Conservation (phyloP, 2,113 vertebrate genomes). For the Bombycilla garrulus region DNA sequence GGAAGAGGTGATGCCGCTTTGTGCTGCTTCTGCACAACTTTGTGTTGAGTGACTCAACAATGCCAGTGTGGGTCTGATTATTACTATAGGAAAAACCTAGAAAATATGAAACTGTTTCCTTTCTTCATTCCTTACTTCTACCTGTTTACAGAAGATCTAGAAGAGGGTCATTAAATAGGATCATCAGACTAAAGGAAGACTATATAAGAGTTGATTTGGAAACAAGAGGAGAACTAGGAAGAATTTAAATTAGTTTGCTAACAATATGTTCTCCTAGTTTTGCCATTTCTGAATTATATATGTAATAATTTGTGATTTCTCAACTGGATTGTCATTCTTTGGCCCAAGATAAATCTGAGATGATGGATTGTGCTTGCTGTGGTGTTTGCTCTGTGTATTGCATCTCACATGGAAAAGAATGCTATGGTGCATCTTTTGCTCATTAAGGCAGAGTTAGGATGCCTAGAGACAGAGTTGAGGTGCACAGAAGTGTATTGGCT, state of each 20-base stretch:
- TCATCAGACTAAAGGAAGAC: background rate
- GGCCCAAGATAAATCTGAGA: background rate
- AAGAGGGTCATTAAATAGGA: background rate
- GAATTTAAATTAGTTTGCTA: background rate
- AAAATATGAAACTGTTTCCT: background rate
- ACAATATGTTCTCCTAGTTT: background rate
- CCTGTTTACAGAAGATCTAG: background rate
- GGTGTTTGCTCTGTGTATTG: fast-evolving
- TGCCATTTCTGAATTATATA: background rate
- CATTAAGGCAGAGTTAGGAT: background rate
- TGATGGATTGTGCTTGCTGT: background rate
- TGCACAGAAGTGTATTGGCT: background rate
- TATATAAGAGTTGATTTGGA: background rate
- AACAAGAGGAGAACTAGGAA: background rate
- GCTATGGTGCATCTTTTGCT: background rate
- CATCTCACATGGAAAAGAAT: background rate
- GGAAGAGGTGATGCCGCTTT: background rate
- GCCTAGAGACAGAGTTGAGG: background rate
- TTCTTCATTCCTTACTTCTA: background rate
- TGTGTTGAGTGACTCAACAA: background rate
- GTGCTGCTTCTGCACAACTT: background rate
- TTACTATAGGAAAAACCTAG: background rate
- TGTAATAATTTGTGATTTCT: background rate
- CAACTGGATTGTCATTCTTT: background rate
- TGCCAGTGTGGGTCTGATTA: background rate